phyloP scores from a whole-genome alignment of 2,888 invertebrate species.

The Pollenia griseotomentosa region DNA sequence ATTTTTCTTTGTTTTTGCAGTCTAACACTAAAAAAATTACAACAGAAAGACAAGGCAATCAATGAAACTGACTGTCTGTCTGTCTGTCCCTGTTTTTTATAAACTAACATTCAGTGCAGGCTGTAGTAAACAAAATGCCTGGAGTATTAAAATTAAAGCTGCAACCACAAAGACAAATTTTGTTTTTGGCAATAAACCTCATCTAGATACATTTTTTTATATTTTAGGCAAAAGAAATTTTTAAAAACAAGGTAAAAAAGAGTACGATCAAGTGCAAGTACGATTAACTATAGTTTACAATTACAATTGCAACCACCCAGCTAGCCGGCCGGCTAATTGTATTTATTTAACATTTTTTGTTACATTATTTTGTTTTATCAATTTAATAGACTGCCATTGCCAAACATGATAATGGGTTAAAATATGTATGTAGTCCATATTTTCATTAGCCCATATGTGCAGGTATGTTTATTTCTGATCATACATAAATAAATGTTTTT shows the following conservation, averaged over 20 bases:
- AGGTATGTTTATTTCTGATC: background rate
- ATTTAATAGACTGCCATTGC: slow-evolving; percentile 31
- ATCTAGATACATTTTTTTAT: background rate
- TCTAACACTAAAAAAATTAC: slow-evolving; percentile 19
- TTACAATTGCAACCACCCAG: background rate
- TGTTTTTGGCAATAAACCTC: slow-evolving; percentile 7
- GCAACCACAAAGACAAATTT: slow-evolving; percentile 34
- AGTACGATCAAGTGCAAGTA: slow-evolving; percentile 46
- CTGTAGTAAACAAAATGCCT: slow-evolving; percentile 31
- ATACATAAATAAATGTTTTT: background rate
- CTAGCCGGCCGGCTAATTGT: slow-evolving; percentile 47
- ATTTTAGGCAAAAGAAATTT: background rate
- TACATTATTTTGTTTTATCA: slow-evolving; percentile 6
- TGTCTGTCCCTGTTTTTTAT: background rate
- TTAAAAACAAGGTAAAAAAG: background rate
- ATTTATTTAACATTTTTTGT: slow-evolving; percentile 25
- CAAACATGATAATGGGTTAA: slow-evolving; percentile 28
- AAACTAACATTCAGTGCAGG: background rate
- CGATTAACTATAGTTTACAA: background rate
- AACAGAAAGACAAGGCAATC: slow-evolving; percentile 32
- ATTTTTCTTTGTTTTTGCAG: slow-evolving; percentile 12
- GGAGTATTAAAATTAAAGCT: background rate
- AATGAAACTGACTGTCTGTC: slow-evolving; percentile 14
- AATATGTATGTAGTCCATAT: background rate
- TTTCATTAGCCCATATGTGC: too few species aligned